phyloP scores from a whole-genome alignment of 2,113 vertebrate species.

The Alouatta palliata region DNA sequence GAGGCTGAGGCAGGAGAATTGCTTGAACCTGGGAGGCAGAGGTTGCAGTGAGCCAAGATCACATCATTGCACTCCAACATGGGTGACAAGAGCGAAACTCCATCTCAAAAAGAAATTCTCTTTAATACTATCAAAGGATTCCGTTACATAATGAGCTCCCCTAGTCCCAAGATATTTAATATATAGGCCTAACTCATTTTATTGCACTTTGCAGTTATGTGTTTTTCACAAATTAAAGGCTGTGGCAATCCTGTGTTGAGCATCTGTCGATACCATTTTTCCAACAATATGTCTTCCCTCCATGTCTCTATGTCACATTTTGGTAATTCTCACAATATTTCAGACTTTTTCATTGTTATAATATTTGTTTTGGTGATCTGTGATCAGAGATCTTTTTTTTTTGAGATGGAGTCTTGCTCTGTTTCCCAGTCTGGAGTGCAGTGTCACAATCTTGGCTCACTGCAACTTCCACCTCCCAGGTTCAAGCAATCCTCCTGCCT shows the following conservation, averaged over 20 bases:
- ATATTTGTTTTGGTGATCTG: neutral
- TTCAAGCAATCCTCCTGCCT: too few relatives aligned
- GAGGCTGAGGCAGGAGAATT: too few relatives aligned
- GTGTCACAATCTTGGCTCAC: too few relatives aligned
- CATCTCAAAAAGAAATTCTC: too few relatives aligned
- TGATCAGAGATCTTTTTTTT: neutral
- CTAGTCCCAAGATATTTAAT: neutral
- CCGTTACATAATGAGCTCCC: conserved; percentile 11
- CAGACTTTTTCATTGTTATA: neutral
- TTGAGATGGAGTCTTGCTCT: too few relatives aligned
- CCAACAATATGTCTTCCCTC: neutral
- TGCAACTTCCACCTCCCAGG: too few relatives aligned
- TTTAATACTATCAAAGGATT: conserved; percentile 15
- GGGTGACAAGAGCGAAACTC: too few relatives aligned
- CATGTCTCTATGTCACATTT: neutral
- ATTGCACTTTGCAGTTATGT: neutral
- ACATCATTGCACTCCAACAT: too few relatives aligned
- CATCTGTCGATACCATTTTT: neutral
- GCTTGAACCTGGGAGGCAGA: too few relatives aligned
- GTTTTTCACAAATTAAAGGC: neutral
- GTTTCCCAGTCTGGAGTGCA: too few relatives aligned
- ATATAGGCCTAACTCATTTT: neutral
- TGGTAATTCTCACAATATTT: neutral
- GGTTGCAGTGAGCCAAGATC: too few relatives aligned
- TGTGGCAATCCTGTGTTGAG: neutral